These are phyloP conservation scores for Scaptomyza montana DNA, from an alignment of 1,140 invertebrate species.

Conservation along the genomic window DNA sequence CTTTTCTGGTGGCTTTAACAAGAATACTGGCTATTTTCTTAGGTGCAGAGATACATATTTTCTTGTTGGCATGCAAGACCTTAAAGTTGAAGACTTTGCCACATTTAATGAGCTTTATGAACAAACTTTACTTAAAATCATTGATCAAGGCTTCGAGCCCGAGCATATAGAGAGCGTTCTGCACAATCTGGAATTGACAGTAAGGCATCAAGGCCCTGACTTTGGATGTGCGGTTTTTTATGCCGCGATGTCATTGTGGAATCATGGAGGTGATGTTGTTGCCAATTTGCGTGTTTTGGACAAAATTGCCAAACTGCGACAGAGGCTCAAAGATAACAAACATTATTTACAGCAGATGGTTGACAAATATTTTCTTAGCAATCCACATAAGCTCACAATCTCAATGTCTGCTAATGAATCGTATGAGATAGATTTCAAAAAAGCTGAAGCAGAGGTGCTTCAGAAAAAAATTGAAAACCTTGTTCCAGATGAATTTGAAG, in stretches of 20 bases:
- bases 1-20: slow-evolving; percentile 91
- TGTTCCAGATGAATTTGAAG: slow-evolving; percentile 86
- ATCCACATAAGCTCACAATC: slow-evolving; percentile 90
- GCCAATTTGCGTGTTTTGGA: slow-evolving; percentile 89
- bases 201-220: slow-evolving; percentile 93
- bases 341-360: slow-evolving; percentile 90
- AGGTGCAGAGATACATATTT: slow-evolving; percentile 91
- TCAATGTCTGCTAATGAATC: slow-evolving; percentile 93
- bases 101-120: slow-evolving; percentile 89
- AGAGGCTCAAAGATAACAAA: slow-evolving; percentile 88
- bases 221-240: slow-evolving; percentile 94
- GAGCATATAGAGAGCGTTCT: slow-evolving; percentile 93
- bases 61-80: slow-evolving; percentile 92
- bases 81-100: slow-evolving; percentile 89
- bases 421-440: slow-evolving; percentile 87
- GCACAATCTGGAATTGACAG: slow-evolving; percentile 92
- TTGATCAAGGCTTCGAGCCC: slow-evolving; percentile 90
- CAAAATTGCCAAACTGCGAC: slow-evolving; percentile 86
- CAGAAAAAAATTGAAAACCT: slow-evolving; percentile 87
- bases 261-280: slow-evolving; percentile 92
- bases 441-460: slow-evolving; percentile 88
- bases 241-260: slow-evolving; percentile 91
- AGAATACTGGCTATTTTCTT: slow-evolving; percentile 88
- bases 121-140: slow-evolving; percentile 88
- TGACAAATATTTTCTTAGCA: slow-evolving; percentile 91